Percentiles rank a stretch among this genome's conserved stretches.
Evolutionary conservation across 1,140 invertebrate genomes (phyloP).

Genomic region (Zaprionus davidi): DNA sequence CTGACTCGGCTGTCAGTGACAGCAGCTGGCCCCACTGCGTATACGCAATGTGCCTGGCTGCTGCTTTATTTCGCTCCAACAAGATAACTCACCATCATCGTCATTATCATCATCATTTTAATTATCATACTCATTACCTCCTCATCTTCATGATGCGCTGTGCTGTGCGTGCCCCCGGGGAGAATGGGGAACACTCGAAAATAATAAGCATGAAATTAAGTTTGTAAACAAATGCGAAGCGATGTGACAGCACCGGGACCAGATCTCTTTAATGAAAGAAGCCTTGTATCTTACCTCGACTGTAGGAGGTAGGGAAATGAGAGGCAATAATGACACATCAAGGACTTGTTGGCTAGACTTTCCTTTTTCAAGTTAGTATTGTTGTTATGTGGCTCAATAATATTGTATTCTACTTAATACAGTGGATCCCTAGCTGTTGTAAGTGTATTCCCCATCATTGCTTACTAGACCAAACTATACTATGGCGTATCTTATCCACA

Average conservation of each 20-base stretch:
- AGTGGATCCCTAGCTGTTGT: too few species aligned
- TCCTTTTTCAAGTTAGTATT: too few species aligned
- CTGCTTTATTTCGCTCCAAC: slow-evolving; percentile 53
- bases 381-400: too few species aligned
- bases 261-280: not conserved
- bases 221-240: slow-evolving; percentile 44
- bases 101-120: slow-evolving; percentile 37
- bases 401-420: too few species aligned
- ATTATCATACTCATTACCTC: slow-evolving; percentile 30
- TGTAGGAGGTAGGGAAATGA: not conserved
- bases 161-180: slow-evolving; percentile 15
- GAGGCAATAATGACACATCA: not conserved
- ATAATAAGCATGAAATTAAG: slow-evolving; percentile 67
- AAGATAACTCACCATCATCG: slow-evolving; percentile 47
- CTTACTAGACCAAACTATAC: too few species aligned
- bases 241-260: slow-evolving; percentile 8
- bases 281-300: not conserved
- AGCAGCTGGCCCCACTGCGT: not conserved
- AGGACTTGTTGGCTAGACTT: not conserved
- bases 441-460: too few species aligned
- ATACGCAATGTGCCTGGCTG: not conserved
- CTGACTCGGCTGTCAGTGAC: not conserved
- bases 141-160: slow-evolving; percentile 7
- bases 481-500: too few species aligned
- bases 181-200: slow-evolving; percentile 28